Base-by-base conservation (phyloP, 2,113 vertebrate genomes). In the Nyctibius bracteatus region DNA sequence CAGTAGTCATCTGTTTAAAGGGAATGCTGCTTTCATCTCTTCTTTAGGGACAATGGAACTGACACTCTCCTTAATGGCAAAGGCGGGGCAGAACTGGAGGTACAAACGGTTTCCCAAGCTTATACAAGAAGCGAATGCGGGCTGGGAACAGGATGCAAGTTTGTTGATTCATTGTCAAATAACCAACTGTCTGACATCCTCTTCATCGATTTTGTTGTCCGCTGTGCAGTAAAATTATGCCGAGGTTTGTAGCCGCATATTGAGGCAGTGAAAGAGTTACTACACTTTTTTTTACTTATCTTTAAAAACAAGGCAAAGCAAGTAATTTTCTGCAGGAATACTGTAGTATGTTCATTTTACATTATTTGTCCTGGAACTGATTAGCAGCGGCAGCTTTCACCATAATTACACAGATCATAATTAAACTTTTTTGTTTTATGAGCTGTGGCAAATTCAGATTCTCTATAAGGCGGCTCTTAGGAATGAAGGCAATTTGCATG, bases 381-480 rank as follows among this genome's bases (percentile, higher is more conserved):
- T 94, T 94, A 95, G 81, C 41, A 90, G 77, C 0, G 0, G 66
- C 77, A 94, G 87, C 57, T 94, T 94, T 91, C 90, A 81, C 59
- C 54, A 2, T 95, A 83, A 94, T 94, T 88, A 89, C 73, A 44
- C 61, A 93, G 86, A 88, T 97, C 89, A 83, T 88, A 95, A 96
- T 96, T 90, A 94, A 95, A 90, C 81, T 46, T 85, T 95, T 96
- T 95, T 85, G 71, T 93, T 92, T 94, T 80, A 80, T 67, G 82
- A 91, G 49, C 88, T 92, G 70, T 94, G 73, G 78, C 68, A 93
- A 86, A 94, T 89, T 71, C 86, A 82, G 74, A 71, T 55, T 82
- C 54, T 85, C 31, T 97, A 24, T 94, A 88, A 94, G 85, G 68
- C 30, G 1, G 31, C 86, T 91, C 44, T 93, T 79, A 80, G 85